phyloP scores from a whole-genome alignment of 35 echinoderm and acorn worm species.

The Eucidaris tribuloides region DNA sequence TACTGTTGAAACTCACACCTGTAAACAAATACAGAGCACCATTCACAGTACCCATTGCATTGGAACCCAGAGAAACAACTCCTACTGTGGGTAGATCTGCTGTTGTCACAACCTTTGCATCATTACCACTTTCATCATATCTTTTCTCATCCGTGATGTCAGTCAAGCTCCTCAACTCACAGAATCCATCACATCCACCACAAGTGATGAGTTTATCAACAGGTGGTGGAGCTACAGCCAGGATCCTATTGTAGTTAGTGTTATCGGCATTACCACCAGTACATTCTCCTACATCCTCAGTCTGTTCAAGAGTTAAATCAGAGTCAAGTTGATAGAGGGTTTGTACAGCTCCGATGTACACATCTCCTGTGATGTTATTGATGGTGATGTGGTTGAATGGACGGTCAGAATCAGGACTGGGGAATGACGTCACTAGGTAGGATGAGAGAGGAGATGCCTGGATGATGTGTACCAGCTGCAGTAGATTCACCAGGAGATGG shows the following conservation, averaged over 20 bases:
- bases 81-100: not conserved
- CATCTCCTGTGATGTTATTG: slow-evolving; percentile 21
- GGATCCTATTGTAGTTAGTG: slow-evolving; percentile 12
- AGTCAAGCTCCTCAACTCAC: slow-evolving; percentile 2
- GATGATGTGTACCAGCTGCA: no score
- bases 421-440: slow-evolving; percentile 11
- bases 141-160: not conserved
- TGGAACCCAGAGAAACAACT: slow-evolving; percentile 9
- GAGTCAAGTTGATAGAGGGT: slow-evolving; percentile 25
- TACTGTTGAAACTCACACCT: not conserved
- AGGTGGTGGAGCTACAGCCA: not conserved
- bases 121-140: not conserved
- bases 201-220: slow-evolving; percentile 10
- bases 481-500: no score
- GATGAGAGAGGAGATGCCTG: slow-evolving; percentile 11
- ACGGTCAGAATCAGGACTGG: not conserved
- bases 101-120: not conserved
- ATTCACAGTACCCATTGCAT: not conserved
- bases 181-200: slow-evolving; percentile 3
- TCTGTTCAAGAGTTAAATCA: not conserved
- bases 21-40: not conserved
- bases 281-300: not conserved
- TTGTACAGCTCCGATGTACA: slow-evolving; percentile 38
- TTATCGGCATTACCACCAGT: not conserved
- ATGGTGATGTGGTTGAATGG: slow-evolving; percentile 29